Percentiles rank a stretch among this genome's conserved stretches.
Evolutionary conservation across 2,888 invertebrate genomes (phyloP).

Genomic region (Gibbula magus): DNA sequence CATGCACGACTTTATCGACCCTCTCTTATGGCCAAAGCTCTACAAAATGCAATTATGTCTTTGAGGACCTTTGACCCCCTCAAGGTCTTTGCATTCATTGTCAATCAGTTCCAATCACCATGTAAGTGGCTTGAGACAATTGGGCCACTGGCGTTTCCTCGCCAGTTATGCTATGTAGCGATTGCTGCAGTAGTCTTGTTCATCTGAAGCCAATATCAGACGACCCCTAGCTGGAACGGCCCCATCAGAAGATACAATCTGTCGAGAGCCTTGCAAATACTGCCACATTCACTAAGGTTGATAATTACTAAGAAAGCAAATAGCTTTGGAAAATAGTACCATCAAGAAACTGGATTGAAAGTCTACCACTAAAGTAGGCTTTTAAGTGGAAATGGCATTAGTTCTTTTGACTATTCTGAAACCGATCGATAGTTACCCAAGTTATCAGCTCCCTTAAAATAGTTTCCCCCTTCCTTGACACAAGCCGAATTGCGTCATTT

Average conservation of each 20-base stretch:
- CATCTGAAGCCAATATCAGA: background rate
- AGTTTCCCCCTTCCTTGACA: background rate
- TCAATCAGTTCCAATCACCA: conserved; percentile 4
- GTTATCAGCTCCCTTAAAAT: background rate
- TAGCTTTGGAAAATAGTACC: background rate
- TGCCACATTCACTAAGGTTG: background rate
- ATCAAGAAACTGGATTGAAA: no score
- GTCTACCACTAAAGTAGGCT: background rate
- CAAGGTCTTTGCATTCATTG: background rate
- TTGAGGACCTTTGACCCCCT: background rate
- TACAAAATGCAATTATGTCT: conserved; percentile 3
- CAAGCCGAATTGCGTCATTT: background rate
- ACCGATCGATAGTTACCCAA: no score
- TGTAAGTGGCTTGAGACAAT: conserved; percentile 8
- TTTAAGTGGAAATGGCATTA: no score
- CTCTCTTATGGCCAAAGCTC: background rate
- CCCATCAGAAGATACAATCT: background rate
- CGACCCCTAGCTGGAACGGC: background rate
- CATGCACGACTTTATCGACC: background rate
- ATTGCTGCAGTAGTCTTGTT: background rate
- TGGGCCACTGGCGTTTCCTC: background rate
- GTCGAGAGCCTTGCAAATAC: background rate
- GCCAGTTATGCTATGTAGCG: background rate
- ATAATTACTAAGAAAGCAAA: background rate
- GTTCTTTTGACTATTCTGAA: no score